These are phyloP conservation scores for Emydoidea blandingii DNA, from an alignment of 2,797 vertebrate genomes.

Conservation along the genomic window DNA sequence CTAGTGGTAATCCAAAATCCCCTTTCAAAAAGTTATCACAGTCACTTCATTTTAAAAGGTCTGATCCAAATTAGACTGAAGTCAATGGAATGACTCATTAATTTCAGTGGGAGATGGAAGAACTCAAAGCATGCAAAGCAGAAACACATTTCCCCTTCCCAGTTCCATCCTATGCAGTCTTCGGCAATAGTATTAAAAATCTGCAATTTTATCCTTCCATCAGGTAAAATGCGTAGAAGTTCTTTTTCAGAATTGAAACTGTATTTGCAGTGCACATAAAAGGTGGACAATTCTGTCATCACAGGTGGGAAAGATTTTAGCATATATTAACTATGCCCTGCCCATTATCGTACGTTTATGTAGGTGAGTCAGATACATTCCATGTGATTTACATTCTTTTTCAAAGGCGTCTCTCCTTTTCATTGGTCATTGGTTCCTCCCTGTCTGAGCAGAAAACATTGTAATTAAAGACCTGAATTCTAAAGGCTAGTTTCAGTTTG, in stretches of 20 bases:
- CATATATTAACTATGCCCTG: not conserved
- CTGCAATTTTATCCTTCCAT: not conserved
- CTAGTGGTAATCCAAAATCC: not conserved
- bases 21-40: conserved; percentile 11
- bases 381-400: not conserved
- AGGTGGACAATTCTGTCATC: not conserved
- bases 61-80: not conserved
- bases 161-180: not conserved
- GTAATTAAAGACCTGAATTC: conserved; percentile 64
- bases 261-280: not conserved
- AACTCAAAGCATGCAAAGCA: not conserved
- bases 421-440: conserved; percentile 19
- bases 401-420: conserved; percentile 13
- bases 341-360: not conserved
- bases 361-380: no score
- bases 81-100: not conserved
- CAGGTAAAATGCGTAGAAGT: not conserved
- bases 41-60: not conserved
- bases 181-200: not conserved
- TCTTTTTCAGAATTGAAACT: not conserved
- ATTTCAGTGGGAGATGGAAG: not conserved
- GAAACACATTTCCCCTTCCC: not conserved
- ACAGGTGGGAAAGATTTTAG: not conserved
- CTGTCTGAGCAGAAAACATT: conserved; percentile 47
- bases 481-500: conserved; percentile 44